Conservation (phyloP, 2,113 vertebrate genomes). For the Hippocampus comes region DNA sequence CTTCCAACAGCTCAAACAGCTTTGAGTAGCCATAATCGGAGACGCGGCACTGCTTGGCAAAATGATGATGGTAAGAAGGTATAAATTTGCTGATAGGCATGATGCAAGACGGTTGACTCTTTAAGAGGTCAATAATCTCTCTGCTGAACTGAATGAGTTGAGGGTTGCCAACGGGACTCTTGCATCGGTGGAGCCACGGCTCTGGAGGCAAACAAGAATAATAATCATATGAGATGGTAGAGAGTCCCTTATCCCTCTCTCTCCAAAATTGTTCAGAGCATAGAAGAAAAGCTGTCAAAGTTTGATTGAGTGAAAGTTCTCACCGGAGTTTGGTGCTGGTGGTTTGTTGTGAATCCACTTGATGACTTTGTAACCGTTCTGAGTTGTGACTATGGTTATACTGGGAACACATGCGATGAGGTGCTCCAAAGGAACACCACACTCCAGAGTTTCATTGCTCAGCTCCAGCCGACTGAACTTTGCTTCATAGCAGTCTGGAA, state of each 20-base stretch:
- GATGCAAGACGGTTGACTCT: slow-evolving; percentile 84
- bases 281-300: not conserved
- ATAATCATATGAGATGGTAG: not conserved
- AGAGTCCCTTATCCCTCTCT: not conserved
- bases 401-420: slow-evolving; percentile 93
- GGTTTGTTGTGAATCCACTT: slow-evolving; percentile 98
- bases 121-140: slow-evolving; percentile 92
- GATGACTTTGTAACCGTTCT: slow-evolving; percentile 94
- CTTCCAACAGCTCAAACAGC: slow-evolving; percentile 90
- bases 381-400: slow-evolving; percentile 87
- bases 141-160: slow-evolving; percentile 96
- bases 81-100: slow-evolving; percentile 92
- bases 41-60: slow-evolving; percentile 94
- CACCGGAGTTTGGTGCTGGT: slow-evolving; percentile 85
- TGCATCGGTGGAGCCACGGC: slow-evolving; percentile 89
- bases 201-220: slow-evolving; percentile 65
- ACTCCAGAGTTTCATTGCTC: slow-evolving; percentile 77
- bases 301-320: not conserved
- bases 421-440: slow-evolving; percentile 88
- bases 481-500: slow-evolving; percentile 89
- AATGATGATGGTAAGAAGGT: slow-evolving; percentile 94
- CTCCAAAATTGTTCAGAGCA: not conserved
- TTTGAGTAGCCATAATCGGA: slow-evolving; percentile 96
- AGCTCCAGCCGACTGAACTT: slow-evolving; percentile 80
- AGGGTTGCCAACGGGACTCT: slow-evolving; percentile 93